Base-by-base conservation (phyloP, 2,888 invertebrate species). In the Drosophila suboccidentalis region DNA sequence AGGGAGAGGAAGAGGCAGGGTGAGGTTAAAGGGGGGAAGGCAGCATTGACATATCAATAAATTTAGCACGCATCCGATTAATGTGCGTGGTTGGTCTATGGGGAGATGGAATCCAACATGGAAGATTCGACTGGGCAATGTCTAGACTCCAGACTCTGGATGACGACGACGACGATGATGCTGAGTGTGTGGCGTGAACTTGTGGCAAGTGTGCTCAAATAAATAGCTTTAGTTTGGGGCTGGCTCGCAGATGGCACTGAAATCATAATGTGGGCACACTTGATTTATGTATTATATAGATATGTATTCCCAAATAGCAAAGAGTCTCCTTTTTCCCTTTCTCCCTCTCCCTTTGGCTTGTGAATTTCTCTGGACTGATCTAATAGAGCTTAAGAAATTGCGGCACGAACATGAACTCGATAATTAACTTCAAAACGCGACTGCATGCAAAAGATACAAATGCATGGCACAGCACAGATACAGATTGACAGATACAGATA, bases 341-440 rank as follows among this genome's bases (percentile, higher is more conserved):
- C 9, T 2, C n/a, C 36, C 43, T 17, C 36, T 9, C 59, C 8
- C 11, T 26, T 9, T n/a, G 62, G 54, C 55, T 72, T 77, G 61
- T 57, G 61, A 86, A 65, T 76, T 88, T 88, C 67, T 59, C 73
- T 53, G 17, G 47, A 54, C 70, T 65, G 71, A 82, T 87, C 87
- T 78, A 86, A 86, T 87, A 82, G 72, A 69, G 85, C 88, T 78
- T 78, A 69, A 72, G 75, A 87, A 89, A 86, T 89, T 89, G 88
- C 80, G 69, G 72, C 85, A 86, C 85, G 85, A 85, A 89, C 89
- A 72, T 80, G 90, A 89, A 70, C 88, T 77, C 69, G 88, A 89
- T 86, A 89, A 86, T 89, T 86, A 86, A 79, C 90, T 77, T 82
- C 74, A 69, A 75, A 75, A 65, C 75, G 76, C 76, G 75, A 74